These are phyloP conservation scores for Drosophila pallidifrons DNA, from an alignment of 1,140 invertebrate genomes.

Conservation along the genomic window DNA sequence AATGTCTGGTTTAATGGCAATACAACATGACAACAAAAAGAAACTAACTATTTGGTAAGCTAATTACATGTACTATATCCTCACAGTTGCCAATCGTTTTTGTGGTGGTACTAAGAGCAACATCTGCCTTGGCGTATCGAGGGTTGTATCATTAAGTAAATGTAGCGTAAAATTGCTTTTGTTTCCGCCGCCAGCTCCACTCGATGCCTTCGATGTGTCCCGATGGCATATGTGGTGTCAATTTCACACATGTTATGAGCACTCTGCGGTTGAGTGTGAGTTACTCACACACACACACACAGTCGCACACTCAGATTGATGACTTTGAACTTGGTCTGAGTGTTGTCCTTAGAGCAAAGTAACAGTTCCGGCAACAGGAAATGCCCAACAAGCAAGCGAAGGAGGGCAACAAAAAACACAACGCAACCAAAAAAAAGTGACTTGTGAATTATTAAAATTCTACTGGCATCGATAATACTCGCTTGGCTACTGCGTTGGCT, in stretches of 20 bases:
- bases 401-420: constrained; percentile 19
- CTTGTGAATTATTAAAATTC: constrained; percentile 67
- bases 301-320: constrained; percentile 65
- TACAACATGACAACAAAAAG: background rate
- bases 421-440: constrained; percentile 10
- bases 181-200: constrained; percentile 48
- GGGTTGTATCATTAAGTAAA: constrained; percentile 75
- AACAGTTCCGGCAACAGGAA: constrained; percentile 69
- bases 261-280: constrained; percentile 62
- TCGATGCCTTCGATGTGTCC: constrained; percentile 22
- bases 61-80: background rate
- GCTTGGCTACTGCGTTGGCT: background rate
- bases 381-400: constrained; percentile 39
- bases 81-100: constrained; percentile 16
- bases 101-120: constrained; percentile 24
- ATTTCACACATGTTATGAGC: constrained; percentile 81
- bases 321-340: constrained; percentile 43
- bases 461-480: constrained; percentile 33
- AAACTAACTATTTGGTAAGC: background rate
- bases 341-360: constrained; percentile 50
- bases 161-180: constrained; percentile 79
- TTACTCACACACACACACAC: background rate
- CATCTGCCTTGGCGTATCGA: constrained; percentile 48
- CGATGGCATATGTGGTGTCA: constrained; percentile 72
- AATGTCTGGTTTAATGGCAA: background rate